phyloP scores from a whole-genome alignment of 2,797 vertebrate genomes.

The Oreortyx pictus region DNA sequence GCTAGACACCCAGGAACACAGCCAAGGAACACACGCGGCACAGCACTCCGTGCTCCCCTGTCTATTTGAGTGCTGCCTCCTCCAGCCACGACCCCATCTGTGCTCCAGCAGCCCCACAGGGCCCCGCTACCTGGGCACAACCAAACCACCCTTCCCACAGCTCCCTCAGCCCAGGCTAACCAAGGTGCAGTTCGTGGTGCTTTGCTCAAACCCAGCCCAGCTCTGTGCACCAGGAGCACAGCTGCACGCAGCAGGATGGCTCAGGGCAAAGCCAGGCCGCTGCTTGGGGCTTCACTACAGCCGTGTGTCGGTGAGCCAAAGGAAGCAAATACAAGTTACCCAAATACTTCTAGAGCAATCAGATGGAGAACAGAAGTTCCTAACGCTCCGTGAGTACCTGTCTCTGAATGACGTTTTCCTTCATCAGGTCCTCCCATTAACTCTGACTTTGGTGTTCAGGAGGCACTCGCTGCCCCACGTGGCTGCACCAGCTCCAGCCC shows the following conservation, averaged over 20 bases:
- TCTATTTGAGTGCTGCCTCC: background rate
- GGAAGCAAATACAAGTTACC: background rate
- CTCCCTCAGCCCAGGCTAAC: background rate
- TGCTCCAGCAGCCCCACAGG: background rate
- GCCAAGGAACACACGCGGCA: background rate
- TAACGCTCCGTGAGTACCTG: background rate
- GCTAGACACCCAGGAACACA: background rate
- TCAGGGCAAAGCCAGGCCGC: too few relatives aligned
- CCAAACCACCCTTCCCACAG: background rate
- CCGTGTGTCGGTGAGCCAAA: background rate
- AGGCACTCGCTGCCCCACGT: background rate
- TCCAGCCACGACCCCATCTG: background rate
- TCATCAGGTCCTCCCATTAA: background rate
- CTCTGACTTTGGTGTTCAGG: background rate
- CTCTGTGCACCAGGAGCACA: too few relatives aligned
- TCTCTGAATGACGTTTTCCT: background rate
- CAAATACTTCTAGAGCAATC: background rate
- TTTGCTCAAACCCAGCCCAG: conserved; percentile 42
- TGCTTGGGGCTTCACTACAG: background rate
- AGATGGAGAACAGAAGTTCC: background rate
- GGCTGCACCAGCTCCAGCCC: background rate
- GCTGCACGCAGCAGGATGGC: too few relatives aligned
- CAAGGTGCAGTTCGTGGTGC: conserved; percentile 37
- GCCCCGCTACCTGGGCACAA: background rate
- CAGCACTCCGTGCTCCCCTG: background rate